Conservation (phyloP, 2,888 invertebrate genomes). For the Polydrusus cervinus region DNA sequence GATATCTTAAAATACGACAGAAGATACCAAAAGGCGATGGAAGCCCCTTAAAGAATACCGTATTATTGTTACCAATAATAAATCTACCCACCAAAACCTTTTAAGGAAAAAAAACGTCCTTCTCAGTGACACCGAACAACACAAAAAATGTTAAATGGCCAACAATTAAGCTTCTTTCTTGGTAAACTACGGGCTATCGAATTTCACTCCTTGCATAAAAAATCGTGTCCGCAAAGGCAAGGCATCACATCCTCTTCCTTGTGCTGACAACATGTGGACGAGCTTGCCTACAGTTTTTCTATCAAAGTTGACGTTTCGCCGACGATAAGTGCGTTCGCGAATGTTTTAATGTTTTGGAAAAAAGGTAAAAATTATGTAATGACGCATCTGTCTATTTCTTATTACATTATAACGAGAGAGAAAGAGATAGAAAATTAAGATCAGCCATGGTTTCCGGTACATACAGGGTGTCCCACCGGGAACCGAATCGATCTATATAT, state of each 20-base stretch:
- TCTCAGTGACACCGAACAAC: constrained; percentile 26
- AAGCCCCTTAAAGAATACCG: not conserved
- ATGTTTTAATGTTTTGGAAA: not conserved
- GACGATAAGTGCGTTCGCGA: constrained; percentile 27
- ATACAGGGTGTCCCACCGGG: too few species aligned
- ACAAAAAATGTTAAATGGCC: constrained; percentile 42
- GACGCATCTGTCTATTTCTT: too few species aligned
- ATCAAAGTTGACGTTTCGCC: constrained; percentile 42
- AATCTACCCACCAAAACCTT: constrained; percentile 8
- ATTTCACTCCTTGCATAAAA: constrained; percentile 61
- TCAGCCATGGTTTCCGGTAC: too few species aligned
- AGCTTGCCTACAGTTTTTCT: constrained; percentile 32
- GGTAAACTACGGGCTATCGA: constrained; percentile 57
- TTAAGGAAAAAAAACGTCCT: constrained; percentile 18
- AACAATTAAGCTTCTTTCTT: constrained; percentile 59
- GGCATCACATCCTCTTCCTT: constrained; percentile 60
- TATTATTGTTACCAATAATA: not conserved
- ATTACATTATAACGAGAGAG: too few species aligned
- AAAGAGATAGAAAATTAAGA: too few species aligned
- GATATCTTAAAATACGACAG: too few species aligned
- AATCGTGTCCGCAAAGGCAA: constrained; percentile 60
- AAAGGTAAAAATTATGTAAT: too few species aligned
- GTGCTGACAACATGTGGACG: constrained; percentile 59
- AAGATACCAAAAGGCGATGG: too few species aligned
- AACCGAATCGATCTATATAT: too few species aligned